Percentiles rank a stretch among this genome's conserved stretches.
Evolutionary conservation across 2,888 invertebrate species (phyloP).

Genomic region (Galerucella pusilla): DNA sequence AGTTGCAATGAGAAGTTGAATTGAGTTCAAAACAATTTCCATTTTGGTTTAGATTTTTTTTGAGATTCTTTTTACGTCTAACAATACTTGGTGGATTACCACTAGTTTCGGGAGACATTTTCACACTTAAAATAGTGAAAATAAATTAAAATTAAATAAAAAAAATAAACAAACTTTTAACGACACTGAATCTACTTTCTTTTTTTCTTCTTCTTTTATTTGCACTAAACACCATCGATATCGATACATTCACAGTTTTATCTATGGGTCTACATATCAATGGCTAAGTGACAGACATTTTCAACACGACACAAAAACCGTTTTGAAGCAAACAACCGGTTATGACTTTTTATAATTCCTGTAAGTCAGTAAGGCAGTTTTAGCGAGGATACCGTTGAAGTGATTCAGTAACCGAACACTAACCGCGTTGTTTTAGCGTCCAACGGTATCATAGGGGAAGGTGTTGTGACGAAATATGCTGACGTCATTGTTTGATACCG

Average conservation of each 20-base stretch:
- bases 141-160: background rate
- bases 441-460: too few species aligned
- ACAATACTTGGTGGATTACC: conserved; percentile 61
- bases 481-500: too few species aligned
- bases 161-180: conserved; percentile 14
- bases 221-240: background rate
- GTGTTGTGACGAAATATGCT: too few species aligned
- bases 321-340: too few species aligned
- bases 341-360: too few species aligned
- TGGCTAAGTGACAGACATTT: too few species aligned
- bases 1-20: conserved; percentile 54
- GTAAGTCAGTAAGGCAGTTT: too few species aligned
- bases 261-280: too few species aligned
- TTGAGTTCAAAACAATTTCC: conserved; percentile 51
- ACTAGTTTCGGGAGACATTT: conserved; percentile 62
- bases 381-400: too few species aligned
- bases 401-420: too few species aligned
- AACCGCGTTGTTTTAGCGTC: too few species aligned
- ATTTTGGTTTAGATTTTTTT: conserved; percentile 53
- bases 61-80: conserved; percentile 63
- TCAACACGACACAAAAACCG: too few species aligned
- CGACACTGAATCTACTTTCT: background rate
- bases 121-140: background rate
- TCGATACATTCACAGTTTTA: background rate
- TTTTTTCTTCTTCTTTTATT: background rate